Conservation (phyloP, 2,888 invertebrate genomes). For the Serrognathus titanus region DNA sequence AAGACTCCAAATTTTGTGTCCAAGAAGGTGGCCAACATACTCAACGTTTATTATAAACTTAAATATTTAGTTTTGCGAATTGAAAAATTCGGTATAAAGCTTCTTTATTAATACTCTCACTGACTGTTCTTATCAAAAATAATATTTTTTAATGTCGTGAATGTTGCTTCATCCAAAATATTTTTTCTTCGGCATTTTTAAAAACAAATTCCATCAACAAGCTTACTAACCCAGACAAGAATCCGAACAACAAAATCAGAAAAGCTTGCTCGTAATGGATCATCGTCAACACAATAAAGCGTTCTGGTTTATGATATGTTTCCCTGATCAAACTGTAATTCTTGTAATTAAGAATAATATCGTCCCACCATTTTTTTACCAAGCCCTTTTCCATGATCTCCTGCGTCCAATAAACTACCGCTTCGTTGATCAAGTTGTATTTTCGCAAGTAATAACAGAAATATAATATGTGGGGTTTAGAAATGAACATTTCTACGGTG, state of each 20-base stretch:
- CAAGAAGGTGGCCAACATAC: too few relatives aligned
- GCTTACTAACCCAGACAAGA: conserved; percentile 7
- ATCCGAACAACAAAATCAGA: conserved; percentile 20
- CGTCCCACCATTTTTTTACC: conserved; percentile 25
- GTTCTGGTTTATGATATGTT: not conserved
- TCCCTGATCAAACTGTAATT: conserved; percentile 9
- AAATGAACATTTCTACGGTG: conserved; percentile 8
- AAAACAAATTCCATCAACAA: conserved; percentile 21
- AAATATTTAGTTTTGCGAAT: too few relatives aligned
- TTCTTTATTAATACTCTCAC: too few relatives aligned
- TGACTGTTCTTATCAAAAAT: too few relatives aligned
- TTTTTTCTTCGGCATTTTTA: conserved; percentile 3
- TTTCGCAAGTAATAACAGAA: conserved; percentile 25
- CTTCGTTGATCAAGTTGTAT: conserved; percentile 18
- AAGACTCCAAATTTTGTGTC: too few relatives aligned
- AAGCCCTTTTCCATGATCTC: conserved; percentile 29
- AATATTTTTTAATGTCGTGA: not conserved
- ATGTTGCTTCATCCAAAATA: conserved; percentile 3
- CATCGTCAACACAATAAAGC: conserved; percentile 3
- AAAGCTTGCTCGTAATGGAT: conserved; percentile 27
- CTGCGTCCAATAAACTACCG: conserved; percentile 23
- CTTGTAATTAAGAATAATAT: conserved; percentile 16
- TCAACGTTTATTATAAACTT: too few relatives aligned
- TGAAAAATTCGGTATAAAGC: too few relatives aligned
- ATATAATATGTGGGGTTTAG: conserved; percentile 15